Conservation (phyloP, 2,797 vertebrate species). For the Phrynocephalus guinanensis region DNA sequence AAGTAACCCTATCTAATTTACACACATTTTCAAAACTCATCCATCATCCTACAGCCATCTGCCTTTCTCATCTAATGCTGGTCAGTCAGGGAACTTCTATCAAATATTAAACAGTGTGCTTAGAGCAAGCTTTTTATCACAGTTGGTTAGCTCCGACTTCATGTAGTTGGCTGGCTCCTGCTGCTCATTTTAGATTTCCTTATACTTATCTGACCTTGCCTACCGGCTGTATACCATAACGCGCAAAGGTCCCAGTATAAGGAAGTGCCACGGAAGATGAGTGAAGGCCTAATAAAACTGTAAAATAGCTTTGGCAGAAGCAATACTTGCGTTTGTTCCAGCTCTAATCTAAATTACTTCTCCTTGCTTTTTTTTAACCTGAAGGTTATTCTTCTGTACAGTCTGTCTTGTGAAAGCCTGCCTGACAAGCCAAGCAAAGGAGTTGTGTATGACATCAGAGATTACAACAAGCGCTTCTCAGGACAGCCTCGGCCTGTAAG, state of each 20-base stretch:
- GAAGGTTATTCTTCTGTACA: slow-evolving; percentile 82
- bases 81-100: slow-evolving; percentile 34
- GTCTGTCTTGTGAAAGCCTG: slow-evolving; percentile 79
- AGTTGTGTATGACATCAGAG: slow-evolving; percentile 78
- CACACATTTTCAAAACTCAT: slow-evolving; percentile 49
- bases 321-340: background rate
- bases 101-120: slow-evolving; percentile 50
- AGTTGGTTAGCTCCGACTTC: slow-evolving; percentile 34
- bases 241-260: slow-evolving; percentile 2
- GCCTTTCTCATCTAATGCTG: slow-evolving; percentile 39
- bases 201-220: slow-evolving; percentile 9
- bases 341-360: background rate
- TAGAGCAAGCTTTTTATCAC: slow-evolving; percentile 40
- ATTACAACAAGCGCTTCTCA: slow-evolving; percentile 88
- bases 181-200: slow-evolving; percentile 44
- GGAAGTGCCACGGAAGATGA: slow-evolving; percentile 7
- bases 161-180: slow-evolving; percentile 22
- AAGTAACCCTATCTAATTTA: slow-evolving; percentile 45
- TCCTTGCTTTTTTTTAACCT: slow-evolving; percentile 8
- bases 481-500: slow-evolving; percentile 82
- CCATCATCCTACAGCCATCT: slow-evolving; percentile 40
- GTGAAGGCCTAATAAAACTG: background rate
- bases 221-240: slow-evolving; percentile 26
- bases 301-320: background rate
- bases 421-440: slow-evolving; percentile 77